Evolutionary conservation across 2,797 vertebrate species (phyloP), one percentile per base, ranked within the genome.

Genomic region (Halcyon leucocephala): DNA sequence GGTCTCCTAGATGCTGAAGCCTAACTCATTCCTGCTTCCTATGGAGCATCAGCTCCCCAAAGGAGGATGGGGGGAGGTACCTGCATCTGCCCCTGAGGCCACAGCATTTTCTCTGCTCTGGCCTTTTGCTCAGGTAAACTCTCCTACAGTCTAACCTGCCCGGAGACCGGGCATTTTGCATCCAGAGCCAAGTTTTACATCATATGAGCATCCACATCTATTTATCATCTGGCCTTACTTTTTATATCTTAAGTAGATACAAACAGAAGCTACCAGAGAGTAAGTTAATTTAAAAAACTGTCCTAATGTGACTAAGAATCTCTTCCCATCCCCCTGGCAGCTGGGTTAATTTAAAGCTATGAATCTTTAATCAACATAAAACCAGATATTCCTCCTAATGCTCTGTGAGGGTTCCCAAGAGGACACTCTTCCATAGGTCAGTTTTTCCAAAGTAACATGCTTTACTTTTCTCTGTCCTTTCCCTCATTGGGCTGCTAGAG

Each of bases 131-230:
- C 51, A 81, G 0, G 29, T 49, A 21, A 4, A 0, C 6, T 41
- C 15, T 18, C 46, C 15, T 37, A 24, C 58, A 85, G 37, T 7
- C 29, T 49, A 48, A 51, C 0, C 1, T 18, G 6, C 10, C 48
- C 28, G 25, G 48, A 69, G 24, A 84, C 5, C 5, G 18, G 25
- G 14, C 37, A n/a, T 65, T 66, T 65, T 60, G 29, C 62, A 78
- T 37, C 57, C 24, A 28, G 16, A 22, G 5, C 12, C 28, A 71
- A 90, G 31, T 20, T 74, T 65, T 76, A 31, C 28, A 52, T 5
- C 28, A 39, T 19, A 20, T 9, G 12, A 8, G 6, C 16, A 70
- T 6, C 3, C 15, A 21, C 7, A 14, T 10, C 1, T 1, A 61
- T 71, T 90, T 83, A 31, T 29, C 33, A 44, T 31, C 31, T 33